These are phyloP conservation scores for Nothobranchius furzeri DNA, from an alignment of 2,113 vertebrate genomes.

Conservation along the genomic window DNA sequence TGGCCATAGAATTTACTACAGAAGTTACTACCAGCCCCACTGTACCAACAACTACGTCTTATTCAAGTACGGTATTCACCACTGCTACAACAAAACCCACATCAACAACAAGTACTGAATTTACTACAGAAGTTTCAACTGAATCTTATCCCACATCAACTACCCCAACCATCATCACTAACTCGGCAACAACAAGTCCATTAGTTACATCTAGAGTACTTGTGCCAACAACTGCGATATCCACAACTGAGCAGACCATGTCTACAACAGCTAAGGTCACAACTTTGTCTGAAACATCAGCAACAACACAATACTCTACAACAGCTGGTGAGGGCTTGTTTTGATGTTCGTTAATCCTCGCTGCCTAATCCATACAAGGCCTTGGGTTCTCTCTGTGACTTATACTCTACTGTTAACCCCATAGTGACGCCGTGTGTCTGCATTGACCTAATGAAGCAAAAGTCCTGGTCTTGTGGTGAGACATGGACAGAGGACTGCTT, in stretches of 20 bases:
- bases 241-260: not conserved
- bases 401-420: not conserved
- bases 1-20: too few relatives aligned
- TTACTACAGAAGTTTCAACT: not conserved
- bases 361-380: not conserved
- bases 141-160: not conserved
- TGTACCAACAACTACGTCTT: not conserved
- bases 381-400: not conserved
- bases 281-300: not conserved
- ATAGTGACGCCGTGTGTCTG: constrained; percentile 34
- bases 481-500: constrained; percentile 72
- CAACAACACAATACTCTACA: not conserved
- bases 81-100: not conserved
- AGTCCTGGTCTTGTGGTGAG: constrained; percentile 46
- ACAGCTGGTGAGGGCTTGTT: not conserved
- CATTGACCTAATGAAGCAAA: constrained; percentile 42
- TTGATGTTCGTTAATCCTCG: not conserved
- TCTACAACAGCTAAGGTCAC: not conserved
- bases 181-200: not conserved
- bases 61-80: not conserved
- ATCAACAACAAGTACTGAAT: not conserved
- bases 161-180: not conserved
- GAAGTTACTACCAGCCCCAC: not conserved
- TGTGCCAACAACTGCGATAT: not conserved
- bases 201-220: not conserved